Evolutionary conservation across 2,113 vertebrate genomes (phyloP), one percentile per base, ranked within the genome.

Genomic region (Gymnarchus niloticus): DNA sequence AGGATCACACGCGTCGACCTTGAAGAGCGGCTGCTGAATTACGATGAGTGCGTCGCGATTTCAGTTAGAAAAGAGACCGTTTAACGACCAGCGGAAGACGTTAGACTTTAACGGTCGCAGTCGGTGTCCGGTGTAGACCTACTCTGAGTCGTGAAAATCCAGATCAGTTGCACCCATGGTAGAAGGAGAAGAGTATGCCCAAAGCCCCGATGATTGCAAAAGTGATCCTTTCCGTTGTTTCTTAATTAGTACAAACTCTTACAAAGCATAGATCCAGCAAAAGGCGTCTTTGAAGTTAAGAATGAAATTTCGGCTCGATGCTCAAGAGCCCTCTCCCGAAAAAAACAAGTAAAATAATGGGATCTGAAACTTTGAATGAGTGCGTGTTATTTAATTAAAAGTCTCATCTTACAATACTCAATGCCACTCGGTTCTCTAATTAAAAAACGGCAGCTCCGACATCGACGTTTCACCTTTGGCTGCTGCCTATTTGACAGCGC

Each of bases 61-160:
- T 41, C 73, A 73, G n/a, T 57, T 78, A n/a, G 48, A 33, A 44
- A 9, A 57, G 8, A 83, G 44, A 65, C 73, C 44, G 4, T 56
- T 44, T 81, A 46, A 83, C 25, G 83, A 65, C 12, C 59, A 83
- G 57, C 59, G 61, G 33, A 28, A 51, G 80, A 46, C 59, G 25
- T 76, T 48, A 2, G 49, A 14, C 25, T 65, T 41, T 82, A 88
- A 87, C 85, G 77, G 86, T 21, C 84, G 78, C 83, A 87, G 76
- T 87, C 65, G 44, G 84, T 49, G 51, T 6, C 19, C 41, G 69
- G 9, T 28, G 2, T 5, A n/a, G n/a, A n/a, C n/a, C n/a, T n/a
- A 28, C 48, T 57, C 12, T 19, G 51, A 46, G 87, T 56, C 49
- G 82, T 69, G 76, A 81, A 87, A 87, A 88, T 89, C 87, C 80